Evolutionary conservation across 2,888 invertebrate genomes (phyloP), one percentile per base, ranked within the genome.

Genomic region (Tiliacea citrago): DNA sequence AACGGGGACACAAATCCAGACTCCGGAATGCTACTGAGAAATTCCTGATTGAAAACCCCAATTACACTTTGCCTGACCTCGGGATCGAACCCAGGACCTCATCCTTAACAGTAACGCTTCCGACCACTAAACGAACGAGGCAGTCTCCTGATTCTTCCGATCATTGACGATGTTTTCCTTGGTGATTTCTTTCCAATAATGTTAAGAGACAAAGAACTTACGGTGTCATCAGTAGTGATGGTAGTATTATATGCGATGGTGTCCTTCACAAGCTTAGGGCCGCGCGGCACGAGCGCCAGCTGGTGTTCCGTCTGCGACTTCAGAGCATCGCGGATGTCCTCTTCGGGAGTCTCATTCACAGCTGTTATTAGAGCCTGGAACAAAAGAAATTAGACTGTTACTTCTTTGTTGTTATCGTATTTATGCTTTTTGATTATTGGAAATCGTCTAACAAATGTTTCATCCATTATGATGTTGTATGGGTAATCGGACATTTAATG

Each of bases 401-500:
- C 2, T 67, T 47, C 1, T 49, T 29, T 45, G n/a, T n/a, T 45
- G 7, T n/a, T 45, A 24, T 8, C 39, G 0, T 45, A 10, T 47
- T 1, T 21, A 39, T 49, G 13, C 0, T 29, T 29, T 51, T 51
- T 12, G 2, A n/a, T 24, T 18, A 21, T 61, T 60, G 10, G 16
- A 12, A 51, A 21, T 35, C 16, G 9, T 29, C 2, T 21, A 39
- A 29, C 1, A n/a, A 39, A 10, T 18, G 4, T 16, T n/a, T 16
- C 1, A 10, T 35, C 4, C n/a, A 3, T n/a, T 35, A 16, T 10
- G 9, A 35, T 16, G 9, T 39, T n/a, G 98, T 86, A 91, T 99
- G 99, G 99, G 99, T 99, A 13, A 94, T 98, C 29, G 98, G 98
- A 0, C 98, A 99, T 92, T 95, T 99, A 63, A 98, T 98, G 5